Evolutionary conservation across 2,888 invertebrate species (phyloP).

Genomic region (Argyresthia goedartella): DNA sequence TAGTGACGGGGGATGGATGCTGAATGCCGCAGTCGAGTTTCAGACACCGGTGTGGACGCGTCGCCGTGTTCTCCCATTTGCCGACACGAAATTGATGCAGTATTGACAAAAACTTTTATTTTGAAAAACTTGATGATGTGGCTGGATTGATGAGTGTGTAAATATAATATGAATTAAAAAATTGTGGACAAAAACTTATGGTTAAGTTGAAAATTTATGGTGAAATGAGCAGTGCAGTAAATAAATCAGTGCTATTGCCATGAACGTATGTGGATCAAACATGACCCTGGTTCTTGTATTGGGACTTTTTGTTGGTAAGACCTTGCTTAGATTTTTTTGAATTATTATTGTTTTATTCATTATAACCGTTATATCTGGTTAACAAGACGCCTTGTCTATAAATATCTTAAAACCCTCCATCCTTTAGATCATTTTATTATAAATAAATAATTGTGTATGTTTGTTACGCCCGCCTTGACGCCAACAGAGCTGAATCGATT

Average conservation of each 20-base stretch:
- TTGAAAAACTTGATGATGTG: not conserved
- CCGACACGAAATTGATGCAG: not conserved
- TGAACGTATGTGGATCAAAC: not conserved
- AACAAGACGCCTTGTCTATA: no score
- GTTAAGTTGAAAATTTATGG: not conserved
- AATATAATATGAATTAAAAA: no score
- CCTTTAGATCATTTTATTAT: no score
- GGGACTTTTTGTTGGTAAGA: conserved; percentile 42
- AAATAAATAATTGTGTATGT: no score
- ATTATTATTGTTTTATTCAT: no score
- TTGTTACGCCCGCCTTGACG: no score
- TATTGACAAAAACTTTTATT: not conserved
- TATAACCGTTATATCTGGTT: no score
- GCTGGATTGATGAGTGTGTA: not conserved
- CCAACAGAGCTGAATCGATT: no score
- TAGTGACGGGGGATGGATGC: conserved; percentile 22
- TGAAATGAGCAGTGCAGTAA: conserved; percentile 5
- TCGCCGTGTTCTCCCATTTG: not conserved
- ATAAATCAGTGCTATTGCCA: not conserved
- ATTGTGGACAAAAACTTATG: no score
- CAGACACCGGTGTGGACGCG: not conserved
- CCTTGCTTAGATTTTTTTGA: not conserved
- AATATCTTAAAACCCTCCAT: no score
- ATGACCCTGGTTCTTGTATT: conserved; percentile 36
- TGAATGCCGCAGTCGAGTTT: conserved; percentile 37